These are phyloP conservation scores for Drosophila anomelani DNA, from an alignment of 2,888 invertebrate genomes.

Conservation along the genomic window DNA sequence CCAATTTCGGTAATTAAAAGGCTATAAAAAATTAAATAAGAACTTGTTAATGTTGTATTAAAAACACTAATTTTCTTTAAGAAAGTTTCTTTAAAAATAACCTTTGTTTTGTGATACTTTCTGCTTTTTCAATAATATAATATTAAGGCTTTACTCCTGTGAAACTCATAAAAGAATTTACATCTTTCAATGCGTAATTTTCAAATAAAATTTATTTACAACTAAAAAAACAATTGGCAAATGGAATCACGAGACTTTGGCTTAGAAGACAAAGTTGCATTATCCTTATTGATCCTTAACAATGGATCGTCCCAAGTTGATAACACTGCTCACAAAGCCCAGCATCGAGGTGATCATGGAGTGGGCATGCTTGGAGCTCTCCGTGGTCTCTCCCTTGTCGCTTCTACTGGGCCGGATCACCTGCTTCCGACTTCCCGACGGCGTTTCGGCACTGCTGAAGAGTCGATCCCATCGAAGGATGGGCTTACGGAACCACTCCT, in stretches of 20 bases:
- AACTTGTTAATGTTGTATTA: no score
- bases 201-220: neutral
- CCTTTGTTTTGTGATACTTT: no score
- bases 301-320: constrained; percentile 58
- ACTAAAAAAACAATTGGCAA: constrained; percentile 7
- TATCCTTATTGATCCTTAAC: constrained; percentile 40
- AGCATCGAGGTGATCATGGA: constrained; percentile 70
- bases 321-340: constrained; percentile 56
- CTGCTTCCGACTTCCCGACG: constrained; percentile 17
- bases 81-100: no score
- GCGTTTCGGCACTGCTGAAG: constrained; percentile 61
- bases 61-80: no score
- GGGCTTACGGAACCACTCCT: constrained; percentile 52
- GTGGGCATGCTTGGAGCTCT: constrained; percentile 71
- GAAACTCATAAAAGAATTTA: neutral
- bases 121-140: no score
- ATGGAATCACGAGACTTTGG: constrained; percentile 20
- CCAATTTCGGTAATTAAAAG: no score
- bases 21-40: no score
- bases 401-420: constrained; percentile 5
- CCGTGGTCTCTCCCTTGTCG: constrained; percentile 38
- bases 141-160: neutral
- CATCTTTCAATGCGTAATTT: neutral
- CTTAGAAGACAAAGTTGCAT: neutral
- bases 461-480: constrained; percentile 53